phyloP scores from a whole-genome alignment of 2,797 vertebrate genomes.

The Melanotaenia pygmaea region DNA sequence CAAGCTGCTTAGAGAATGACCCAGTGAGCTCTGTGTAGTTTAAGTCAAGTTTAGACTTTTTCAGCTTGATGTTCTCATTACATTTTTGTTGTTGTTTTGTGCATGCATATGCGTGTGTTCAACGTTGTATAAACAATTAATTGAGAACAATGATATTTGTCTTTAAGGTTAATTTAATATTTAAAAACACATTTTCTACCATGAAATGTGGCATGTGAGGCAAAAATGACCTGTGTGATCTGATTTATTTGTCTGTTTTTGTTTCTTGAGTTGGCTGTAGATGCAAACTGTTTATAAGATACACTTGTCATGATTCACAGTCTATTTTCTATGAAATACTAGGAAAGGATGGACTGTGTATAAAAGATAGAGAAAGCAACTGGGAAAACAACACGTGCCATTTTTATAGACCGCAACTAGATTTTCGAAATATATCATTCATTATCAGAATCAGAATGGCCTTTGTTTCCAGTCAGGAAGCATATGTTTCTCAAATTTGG shows the following conservation, averaged over 20 bases:
- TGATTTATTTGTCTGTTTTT: not conserved
- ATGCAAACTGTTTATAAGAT: not conserved
- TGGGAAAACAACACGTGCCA: not conserved
- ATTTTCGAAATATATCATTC: not conserved
- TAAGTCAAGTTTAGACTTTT: slow-evolving; percentile 33
- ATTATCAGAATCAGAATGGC: not conserved
- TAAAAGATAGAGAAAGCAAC: not conserved
- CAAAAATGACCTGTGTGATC: not conserved
- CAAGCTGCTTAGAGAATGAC: slow-evolving; percentile 41
- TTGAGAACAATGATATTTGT: not conserved
- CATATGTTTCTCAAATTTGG: no score
- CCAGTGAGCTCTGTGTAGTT: slow-evolving; percentile 25
- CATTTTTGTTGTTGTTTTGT: slow-evolving; percentile 7
- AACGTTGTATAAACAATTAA: not conserved
- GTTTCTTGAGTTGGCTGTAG: not conserved
- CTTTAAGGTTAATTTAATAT: not conserved
- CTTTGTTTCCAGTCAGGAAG: no score
- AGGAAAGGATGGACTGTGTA: not conserved
- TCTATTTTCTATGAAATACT: no score
- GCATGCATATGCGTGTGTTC: not conserved
- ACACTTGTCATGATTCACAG: not conserved
- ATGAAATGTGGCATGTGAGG: not conserved
- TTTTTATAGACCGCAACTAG: not conserved
- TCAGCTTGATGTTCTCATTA: slow-evolving; percentile 17
- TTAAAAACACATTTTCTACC: not conserved